Conservation (phyloP, 2,888 invertebrate species). For the Andrena fulva region DNA sequence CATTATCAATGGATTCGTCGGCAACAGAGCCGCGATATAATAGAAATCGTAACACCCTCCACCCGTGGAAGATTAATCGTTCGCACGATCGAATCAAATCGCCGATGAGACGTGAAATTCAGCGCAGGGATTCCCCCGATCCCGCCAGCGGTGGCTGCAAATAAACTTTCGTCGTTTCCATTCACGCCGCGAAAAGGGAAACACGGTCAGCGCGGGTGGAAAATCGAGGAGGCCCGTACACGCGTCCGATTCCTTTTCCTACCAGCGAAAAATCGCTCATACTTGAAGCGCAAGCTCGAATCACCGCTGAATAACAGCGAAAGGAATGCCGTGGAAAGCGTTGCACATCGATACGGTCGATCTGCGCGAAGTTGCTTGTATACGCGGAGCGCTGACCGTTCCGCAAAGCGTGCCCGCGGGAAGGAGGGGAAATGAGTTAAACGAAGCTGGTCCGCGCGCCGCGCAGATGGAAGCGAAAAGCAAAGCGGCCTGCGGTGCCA, state of each 20-base stretch:
- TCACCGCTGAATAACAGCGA: background rate
- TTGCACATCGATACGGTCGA: background rate
- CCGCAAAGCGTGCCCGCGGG: slow-evolving; percentile 31
- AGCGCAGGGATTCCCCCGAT: slow-evolving; percentile 35
- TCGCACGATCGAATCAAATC: slow-evolving; percentile 53
- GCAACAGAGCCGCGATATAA: slow-evolving; percentile 41
- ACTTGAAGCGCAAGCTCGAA: slow-evolving; percentile 14
- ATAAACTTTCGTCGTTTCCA: slow-evolving; percentile 64
- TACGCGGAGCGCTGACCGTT: slow-evolving; percentile 2
- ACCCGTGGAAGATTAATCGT: slow-evolving; percentile 56
- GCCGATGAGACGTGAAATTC: slow-evolving; percentile 59
- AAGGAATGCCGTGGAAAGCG: background rate
- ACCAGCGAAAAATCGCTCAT: slow-evolving; percentile 56
- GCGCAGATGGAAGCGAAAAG: slow-evolving; percentile 50
- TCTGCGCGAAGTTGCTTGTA: background rate
- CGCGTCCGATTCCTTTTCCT: slow-evolving; percentile 24
- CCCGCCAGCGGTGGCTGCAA: slow-evolving; percentile 32
- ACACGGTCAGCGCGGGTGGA: slow-evolving; percentile 23
- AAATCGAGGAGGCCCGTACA: slow-evolving; percentile 27
- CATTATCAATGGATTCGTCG: slow-evolving; percentile 48
- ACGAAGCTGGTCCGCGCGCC: slow-evolving; percentile 38
- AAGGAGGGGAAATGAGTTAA: slow-evolving; percentile 62
- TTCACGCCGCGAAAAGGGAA: slow-evolving; percentile 37
- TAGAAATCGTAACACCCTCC: slow-evolving; percentile 53
- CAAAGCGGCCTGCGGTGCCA: slow-evolving; percentile 70